Conservation (phyloP, 2,113 vertebrate species). For the Dryoscopus gambensis region DNA sequence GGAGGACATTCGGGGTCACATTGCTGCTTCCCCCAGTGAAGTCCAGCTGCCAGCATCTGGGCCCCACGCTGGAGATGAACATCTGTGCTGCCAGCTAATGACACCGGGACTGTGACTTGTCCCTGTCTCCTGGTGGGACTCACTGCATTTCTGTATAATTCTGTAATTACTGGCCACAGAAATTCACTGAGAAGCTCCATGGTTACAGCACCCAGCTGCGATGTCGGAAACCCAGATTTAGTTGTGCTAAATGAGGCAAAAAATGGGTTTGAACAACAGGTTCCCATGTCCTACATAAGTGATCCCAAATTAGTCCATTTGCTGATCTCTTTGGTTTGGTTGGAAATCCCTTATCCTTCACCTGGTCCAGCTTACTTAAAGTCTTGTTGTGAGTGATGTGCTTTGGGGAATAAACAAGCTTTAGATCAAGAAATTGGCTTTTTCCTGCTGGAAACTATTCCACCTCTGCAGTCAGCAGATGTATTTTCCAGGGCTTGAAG, state of each 20-base stretch:
- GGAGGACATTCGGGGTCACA: neutral
- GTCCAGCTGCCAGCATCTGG: neutral
- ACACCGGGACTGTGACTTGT: neutral
- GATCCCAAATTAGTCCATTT: neutral
- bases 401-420: neutral
- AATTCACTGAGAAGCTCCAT: neutral
- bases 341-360: neutral
- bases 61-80: accelerated
- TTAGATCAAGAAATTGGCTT: neutral
- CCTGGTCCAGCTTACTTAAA: neutral
- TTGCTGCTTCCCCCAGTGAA: neutral
- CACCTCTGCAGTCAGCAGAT: neutral
- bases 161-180: neutral
- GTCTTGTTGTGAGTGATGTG: neutral
- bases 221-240: neutral
- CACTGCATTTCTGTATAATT: neutral
- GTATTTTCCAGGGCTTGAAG: neutral
- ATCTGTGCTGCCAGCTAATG: neutral
- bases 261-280: neutral
- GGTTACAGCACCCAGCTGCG: neutral
- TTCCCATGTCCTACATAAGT: neutral
- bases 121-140: neutral
- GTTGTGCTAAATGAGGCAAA: neutral
- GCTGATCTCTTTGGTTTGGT: neutral
- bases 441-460: neutral